Conservation (phyloP, 2,888 invertebrate genomes). For the Agelastica alni region DNA sequence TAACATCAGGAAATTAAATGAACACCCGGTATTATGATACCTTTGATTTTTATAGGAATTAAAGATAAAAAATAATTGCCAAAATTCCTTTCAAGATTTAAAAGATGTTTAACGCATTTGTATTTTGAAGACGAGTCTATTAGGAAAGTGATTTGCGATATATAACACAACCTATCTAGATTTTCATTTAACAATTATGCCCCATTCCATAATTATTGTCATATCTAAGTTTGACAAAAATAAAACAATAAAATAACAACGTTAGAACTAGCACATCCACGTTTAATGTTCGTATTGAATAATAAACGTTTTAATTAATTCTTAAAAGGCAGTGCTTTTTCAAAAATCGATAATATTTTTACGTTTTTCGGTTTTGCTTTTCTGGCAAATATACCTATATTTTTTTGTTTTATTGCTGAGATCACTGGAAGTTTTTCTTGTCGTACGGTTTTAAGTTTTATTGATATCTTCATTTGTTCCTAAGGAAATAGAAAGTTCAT, state of each 20-base stretch:
- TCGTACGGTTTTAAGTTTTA: slow-evolving; percentile 20
- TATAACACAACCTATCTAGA: slow-evolving; percentile 28
- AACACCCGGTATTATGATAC: too few relatives aligned
- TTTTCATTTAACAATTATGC: slow-evolving; percentile 45
- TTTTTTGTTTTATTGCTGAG: slow-evolving; percentile 45
- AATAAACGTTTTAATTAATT: slow-evolving; percentile 31
- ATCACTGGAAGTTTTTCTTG: slow-evolving; percentile 37
- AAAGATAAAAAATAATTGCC: neutral
- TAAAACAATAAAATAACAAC: slow-evolving; percentile 44
- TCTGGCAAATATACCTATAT: neutral
- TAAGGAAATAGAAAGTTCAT: slow-evolving; percentile 39
- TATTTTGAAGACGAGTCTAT: neutral
- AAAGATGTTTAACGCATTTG: too few relatives aligned
- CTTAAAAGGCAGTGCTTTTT: slow-evolving; percentile 47
- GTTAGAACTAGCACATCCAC: slow-evolving; percentile 41
- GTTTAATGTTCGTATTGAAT: slow-evolving; percentile 36
- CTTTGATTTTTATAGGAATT: too few relatives aligned
- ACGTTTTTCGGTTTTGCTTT: neutral
- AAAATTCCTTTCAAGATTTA: neutral
- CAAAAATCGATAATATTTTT: slow-evolving; percentile 18
- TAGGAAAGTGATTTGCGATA: slow-evolving; percentile 20
- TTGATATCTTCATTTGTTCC: slow-evolving; percentile 35
- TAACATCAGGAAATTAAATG: too few relatives aligned
- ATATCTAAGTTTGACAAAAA: slow-evolving; percentile 47
- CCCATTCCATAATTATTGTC: slow-evolving; percentile 55